Conservation (phyloP, 2,888 invertebrate genomes). For the Cheilosia impressa region DNA sequence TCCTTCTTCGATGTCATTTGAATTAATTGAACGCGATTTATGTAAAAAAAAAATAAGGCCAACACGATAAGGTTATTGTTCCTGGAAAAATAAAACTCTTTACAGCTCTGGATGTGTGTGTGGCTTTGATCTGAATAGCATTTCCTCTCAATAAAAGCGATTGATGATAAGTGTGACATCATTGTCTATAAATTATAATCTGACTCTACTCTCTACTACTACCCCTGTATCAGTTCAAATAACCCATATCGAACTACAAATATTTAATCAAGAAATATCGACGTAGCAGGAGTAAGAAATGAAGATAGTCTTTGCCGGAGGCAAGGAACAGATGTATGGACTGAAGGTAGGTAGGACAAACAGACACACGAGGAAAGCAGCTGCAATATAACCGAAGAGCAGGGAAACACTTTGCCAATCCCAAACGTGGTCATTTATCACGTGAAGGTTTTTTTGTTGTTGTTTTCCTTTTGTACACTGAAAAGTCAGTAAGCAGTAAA, state of each 20-base stretch:
- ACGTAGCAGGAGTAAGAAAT: slow-evolving; percentile 16
- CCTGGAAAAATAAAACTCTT: slow-evolving; percentile 25
- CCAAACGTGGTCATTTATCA: slow-evolving; percentile 69
- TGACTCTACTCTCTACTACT: slow-evolving; percentile 2
- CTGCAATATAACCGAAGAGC: slow-evolving; percentile 50
- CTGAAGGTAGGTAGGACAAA: slow-evolving; percentile 45
- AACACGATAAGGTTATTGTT: slow-evolving; percentile 54
- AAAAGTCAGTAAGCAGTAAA: slow-evolving; percentile 44
- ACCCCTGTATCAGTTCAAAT: slow-evolving; percentile 64
- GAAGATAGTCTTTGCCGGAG: slow-evolving; percentile 28
- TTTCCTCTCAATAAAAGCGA: slow-evolving; percentile 38
- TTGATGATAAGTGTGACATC: slow-evolving; percentile 70
- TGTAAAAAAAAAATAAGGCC: slow-evolving; percentile 62
- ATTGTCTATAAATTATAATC: slow-evolving; percentile 66
- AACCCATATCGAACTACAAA: slow-evolving; percentile 72
- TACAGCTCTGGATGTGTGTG: slow-evolving; percentile 13
- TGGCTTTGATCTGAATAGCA: slow-evolving; percentile 3
- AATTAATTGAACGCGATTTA: slow-evolving; percentile 70
- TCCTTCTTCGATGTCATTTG: slow-evolving; percentile 41
- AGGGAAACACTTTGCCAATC: slow-evolving; percentile 66
- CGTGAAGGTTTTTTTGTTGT: slow-evolving; percentile 46
- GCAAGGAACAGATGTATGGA: slow-evolving; percentile 64
- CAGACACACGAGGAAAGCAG: slow-evolving; percentile 47
- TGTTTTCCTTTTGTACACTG: slow-evolving; percentile 18
- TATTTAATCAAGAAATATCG: slow-evolving; percentile 64